Evolutionary conservation across 2,797 vertebrate genomes (phyloP).

Genomic region (Oreochromis grahami): DNA sequence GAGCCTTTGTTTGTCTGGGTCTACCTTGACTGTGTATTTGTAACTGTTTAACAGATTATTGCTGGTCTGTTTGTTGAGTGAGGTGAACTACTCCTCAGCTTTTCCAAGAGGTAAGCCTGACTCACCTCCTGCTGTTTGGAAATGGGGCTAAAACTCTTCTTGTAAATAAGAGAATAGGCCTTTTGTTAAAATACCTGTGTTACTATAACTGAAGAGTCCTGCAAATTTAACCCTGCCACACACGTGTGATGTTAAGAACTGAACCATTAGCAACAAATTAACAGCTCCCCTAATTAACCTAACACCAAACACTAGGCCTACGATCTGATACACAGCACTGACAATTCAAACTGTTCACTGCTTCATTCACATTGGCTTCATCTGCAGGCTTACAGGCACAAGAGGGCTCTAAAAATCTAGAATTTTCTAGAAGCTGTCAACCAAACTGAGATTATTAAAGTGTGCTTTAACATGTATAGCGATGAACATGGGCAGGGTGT

Average conservation of each 20-base stretch:
- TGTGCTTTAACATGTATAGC: background rate
- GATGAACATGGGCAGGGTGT: background rate
- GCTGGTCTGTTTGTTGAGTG: background rate
- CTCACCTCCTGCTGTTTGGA: background rate
- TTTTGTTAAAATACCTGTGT: background rate
- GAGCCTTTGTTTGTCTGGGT: background rate
- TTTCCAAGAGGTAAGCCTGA: slow-evolving; percentile 8
- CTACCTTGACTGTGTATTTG: background rate
- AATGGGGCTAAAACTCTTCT: background rate
- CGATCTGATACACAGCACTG: too few relatives aligned
- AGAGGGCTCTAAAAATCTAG: too few relatives aligned
- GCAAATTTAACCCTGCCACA: rapidly evolving
- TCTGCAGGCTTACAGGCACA: too few relatives aligned
- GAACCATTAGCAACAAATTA: rapidly evolving
- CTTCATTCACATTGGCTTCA: too few relatives aligned
- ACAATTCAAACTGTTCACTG: too few relatives aligned
- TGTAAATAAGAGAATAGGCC: background rate
- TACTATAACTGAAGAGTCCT: background rate
- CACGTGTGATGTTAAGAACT: rapidly evolving
- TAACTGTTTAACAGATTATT: slow-evolving; percentile 10
- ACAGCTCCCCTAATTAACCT: too few relatives aligned
- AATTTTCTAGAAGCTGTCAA: too few relatives aligned
- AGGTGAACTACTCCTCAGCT: background rate
- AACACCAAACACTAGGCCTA: too few relatives aligned
- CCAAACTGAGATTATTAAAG: background rate